Evolutionary conservation across 2,797 vertebrate genomes (phyloP).

Genomic region (Pachyuromys duprasi): DNA sequence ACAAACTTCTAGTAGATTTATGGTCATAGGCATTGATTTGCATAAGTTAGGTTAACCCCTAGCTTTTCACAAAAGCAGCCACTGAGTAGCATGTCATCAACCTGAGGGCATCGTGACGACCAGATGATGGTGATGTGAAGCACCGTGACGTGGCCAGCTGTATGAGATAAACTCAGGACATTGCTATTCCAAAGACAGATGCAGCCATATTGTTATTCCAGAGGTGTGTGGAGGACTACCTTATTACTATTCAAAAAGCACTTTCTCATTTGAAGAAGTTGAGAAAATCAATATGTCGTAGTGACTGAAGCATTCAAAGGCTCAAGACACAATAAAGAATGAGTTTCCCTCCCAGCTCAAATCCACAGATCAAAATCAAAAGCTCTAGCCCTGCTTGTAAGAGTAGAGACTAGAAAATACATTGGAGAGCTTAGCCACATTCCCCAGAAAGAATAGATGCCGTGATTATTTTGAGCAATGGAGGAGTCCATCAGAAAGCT

Average conservation of each 20-base stretch:
- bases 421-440: constrained; percentile 22
- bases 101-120: background rate
- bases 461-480: constrained; percentile 57
- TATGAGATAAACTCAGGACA: constrained; percentile 1
- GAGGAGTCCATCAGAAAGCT: constrained; percentile 48
- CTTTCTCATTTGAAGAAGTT: constrained; percentile 73
- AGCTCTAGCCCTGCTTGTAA: constrained; percentile 42
- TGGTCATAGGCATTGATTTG: constrained; percentile 22
- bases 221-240: constrained; percentile 24
- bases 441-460: constrained; percentile 40
- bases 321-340: constrained; percentile 67
- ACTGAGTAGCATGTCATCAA: background rate
- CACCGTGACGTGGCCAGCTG: background rate
- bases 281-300: constrained; percentile 71
- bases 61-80: constrained; percentile 8
- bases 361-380: constrained; percentile 68
- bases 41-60: background rate
- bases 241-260: constrained; percentile 71
- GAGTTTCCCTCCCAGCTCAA: background rate
- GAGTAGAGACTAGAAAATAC: constrained; percentile 46
- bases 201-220: constrained; percentile 44
- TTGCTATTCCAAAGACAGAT: constrained; percentile 52
- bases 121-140: background rate
- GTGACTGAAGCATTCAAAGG: constrained; percentile 65
- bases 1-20: background rate